Evolutionary conservation across 2,888 invertebrate species (phyloP).

Genomic region (Pheosia gnoma): DNA sequence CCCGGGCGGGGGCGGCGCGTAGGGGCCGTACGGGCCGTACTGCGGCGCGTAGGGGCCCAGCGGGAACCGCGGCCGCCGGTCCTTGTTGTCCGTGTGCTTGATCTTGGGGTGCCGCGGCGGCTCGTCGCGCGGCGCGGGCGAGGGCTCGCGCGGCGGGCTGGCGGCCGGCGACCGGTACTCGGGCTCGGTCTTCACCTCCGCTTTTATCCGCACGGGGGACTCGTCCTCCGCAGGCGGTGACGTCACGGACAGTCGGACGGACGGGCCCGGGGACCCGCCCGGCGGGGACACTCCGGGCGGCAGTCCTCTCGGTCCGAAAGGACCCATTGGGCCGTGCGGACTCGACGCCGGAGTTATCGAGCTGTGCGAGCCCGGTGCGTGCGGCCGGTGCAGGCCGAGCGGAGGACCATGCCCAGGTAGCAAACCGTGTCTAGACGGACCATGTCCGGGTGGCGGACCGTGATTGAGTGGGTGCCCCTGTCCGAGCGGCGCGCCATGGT

Average conservation of each 20-base stretch:
- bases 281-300: slow-evolving; percentile 24
- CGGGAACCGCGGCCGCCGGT: slow-evolving; percentile 69
- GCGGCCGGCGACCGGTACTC: slow-evolving; percentile 68
- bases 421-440: slow-evolving; percentile 18
- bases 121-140: slow-evolving; percentile 52
- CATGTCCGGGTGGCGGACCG: slow-evolving; percentile 14
- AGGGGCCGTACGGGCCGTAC: slow-evolving; percentile 75
- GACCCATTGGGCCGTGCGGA: slow-evolving; percentile 16
- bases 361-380: not conserved
- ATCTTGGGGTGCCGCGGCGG: slow-evolving; percentile 73
- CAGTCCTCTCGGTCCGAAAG: slow-evolving; percentile 14
- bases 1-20: slow-evolving; percentile 55
- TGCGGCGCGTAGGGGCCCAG: slow-evolving; percentile 80
- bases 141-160: slow-evolving; percentile 49
- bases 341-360: not conserved
- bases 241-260: too few species aligned
- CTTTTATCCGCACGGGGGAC: slow-evolving; percentile 66
- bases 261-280: slow-evolving; percentile 17
- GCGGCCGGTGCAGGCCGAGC: slow-evolving; percentile 10
- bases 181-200: slow-evolving; percentile 78
- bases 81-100: slow-evolving; percentile 77
- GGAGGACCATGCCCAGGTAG: slow-evolving; percentile 18
- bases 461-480: slow-evolving; percentile 33
- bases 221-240: slow-evolving; percentile 39
- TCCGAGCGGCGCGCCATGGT: slow-evolving; percentile 20